Conservation (phyloP, 2,797 vertebrate genomes). For the Novumbra hubbsi region DNA sequence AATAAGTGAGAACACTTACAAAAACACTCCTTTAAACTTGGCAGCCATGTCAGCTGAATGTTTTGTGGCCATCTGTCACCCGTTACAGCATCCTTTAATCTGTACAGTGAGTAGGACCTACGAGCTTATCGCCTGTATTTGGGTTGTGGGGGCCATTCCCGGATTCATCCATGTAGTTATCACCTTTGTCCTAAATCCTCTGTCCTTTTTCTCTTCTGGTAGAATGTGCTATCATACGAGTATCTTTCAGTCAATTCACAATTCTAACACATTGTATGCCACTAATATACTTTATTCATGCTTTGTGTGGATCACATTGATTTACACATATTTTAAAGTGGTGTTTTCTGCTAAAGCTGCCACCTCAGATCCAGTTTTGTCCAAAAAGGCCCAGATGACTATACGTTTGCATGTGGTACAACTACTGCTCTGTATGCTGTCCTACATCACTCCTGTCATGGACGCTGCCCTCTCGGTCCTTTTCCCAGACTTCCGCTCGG, state of each 20-base stretch:
- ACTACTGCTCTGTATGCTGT: slow-evolving; percentile 23
- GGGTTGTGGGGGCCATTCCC: slow-evolving; percentile 22
- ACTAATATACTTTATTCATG: slow-evolving; percentile 11
- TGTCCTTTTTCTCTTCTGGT: slow-evolving; percentile 2
- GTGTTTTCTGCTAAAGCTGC: slow-evolving; percentile 12
- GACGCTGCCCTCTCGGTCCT: neutral
- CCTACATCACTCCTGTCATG: slow-evolving; percentile 11
- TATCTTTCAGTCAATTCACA: neutral
- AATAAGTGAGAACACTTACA: neutral
- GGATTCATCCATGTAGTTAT: slow-evolving; percentile 9
- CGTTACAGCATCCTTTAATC: slow-evolving; percentile 29
- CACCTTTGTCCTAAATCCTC: neutral
- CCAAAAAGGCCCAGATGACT: slow-evolving; percentile 22
- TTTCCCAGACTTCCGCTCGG: neutral
- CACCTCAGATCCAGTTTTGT: neutral
- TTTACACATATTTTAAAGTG: slow-evolving; percentile 26
- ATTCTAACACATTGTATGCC: neutral
- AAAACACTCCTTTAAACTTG: slow-evolving; percentile 32
- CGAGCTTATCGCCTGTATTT: slow-evolving; percentile 15
- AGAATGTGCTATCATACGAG: slow-evolving; percentile 1
- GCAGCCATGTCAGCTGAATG: slow-evolving; percentile 32
- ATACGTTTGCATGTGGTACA: slow-evolving; percentile 21
- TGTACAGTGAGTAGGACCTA: slow-evolving; percentile 24
- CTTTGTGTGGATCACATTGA: slow-evolving; percentile 22
- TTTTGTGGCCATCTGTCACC: slow-evolving; percentile 31